Evolutionary conservation across 2,888 invertebrate species (phyloP).

Genomic region (Hypercompe scribonia): DNA sequence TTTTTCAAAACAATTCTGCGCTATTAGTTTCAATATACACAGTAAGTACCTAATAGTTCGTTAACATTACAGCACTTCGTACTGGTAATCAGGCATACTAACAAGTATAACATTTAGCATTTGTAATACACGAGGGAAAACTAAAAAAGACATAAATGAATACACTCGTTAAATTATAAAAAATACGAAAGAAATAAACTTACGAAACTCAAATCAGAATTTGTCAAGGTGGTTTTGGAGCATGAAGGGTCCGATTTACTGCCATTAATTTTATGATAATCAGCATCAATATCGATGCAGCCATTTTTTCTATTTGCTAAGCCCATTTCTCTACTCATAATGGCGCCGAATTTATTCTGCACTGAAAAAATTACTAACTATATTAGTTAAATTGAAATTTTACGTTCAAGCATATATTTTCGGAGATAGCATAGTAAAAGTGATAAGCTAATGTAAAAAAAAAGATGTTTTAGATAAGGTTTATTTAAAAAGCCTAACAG

Average conservation of each 20-base stretch:
- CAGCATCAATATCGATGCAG: constrained; percentile 64
- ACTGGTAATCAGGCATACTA: background rate
- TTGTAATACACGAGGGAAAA: background rate
- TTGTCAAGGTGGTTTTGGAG: constrained; percentile 53
- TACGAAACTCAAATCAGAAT: constrained; percentile 57
- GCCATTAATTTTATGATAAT: constrained; percentile 57
- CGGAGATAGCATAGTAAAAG: no score
- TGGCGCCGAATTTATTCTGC: constrained; percentile 72
- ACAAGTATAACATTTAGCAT: background rate
- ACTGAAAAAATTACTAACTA: constrained; percentile 61
- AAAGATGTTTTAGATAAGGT: no score
- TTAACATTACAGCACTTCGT: background rate
- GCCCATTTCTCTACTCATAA: constrained; percentile 71
- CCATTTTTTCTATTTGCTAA: constrained; percentile 57
- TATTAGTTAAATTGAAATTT: background rate
- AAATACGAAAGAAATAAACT: constrained; percentile 37
- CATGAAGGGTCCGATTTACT: constrained; percentile 60
- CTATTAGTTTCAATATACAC: background rate
- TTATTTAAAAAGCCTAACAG: no score
- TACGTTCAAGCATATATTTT: background rate
- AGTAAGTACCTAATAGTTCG: background rate
- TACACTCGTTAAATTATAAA: background rate
- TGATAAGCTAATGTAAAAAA: no score
- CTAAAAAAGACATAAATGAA: background rate
- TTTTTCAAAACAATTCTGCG: no score